Conservation (phyloP, 64 coral and sea anemone species). For the Hydrozoanthus tunicans region DNA sequence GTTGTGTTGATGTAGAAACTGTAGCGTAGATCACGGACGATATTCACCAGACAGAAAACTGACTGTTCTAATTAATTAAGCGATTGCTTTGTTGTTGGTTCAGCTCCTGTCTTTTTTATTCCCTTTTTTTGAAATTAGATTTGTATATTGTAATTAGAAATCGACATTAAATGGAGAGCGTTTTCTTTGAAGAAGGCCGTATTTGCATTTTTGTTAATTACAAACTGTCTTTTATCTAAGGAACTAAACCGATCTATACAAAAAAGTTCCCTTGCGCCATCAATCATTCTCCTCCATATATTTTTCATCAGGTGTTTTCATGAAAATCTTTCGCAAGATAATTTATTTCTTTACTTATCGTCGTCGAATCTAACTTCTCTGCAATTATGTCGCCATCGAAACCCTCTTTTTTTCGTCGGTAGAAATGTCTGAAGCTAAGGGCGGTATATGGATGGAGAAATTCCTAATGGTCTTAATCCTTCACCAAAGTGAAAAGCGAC, state of each 20-base stretch:
- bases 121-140: background rate
- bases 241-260: background rate
- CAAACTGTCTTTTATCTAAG: background rate
- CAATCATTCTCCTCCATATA: background rate
- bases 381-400: background rate
- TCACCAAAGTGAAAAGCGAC: background rate
- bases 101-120: background rate
- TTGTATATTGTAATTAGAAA: background rate
- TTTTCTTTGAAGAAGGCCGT: background rate
- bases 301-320: background rate
- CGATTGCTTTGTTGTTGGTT: background rate
- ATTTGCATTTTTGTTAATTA: conserved; percentile 26
- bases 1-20: too few relatives aligned
- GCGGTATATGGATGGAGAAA: background rate
- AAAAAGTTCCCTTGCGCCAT: background rate
- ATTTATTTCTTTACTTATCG: background rate
- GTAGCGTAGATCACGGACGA: too few relatives aligned
- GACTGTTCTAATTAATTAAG: background rate
- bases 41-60: too few relatives aligned
- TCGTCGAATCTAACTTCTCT: background rate
- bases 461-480: background rate
- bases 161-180: background rate
- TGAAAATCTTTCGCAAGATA: background rate
- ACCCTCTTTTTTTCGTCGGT: too few relatives aligned
- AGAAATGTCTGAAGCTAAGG: too few relatives aligned